Percentiles rank a stretch among this genome's conserved stretches.
phyloP scores from a whole-genome alignment of 2,113 vertebrate species.

The Haliaeetus leucogaster region DNA sequence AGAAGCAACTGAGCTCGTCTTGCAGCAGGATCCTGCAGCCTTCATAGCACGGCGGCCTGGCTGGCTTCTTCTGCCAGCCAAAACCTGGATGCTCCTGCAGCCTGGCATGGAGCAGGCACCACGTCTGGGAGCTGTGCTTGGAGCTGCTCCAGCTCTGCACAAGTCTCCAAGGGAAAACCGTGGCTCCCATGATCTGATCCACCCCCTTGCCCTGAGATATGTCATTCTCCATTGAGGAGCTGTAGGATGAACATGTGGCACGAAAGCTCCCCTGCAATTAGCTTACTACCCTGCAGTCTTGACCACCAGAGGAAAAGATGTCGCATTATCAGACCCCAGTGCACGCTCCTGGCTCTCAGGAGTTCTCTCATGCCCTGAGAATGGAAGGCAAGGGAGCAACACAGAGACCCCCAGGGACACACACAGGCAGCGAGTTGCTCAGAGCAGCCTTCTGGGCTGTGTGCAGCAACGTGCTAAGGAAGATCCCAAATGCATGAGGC shows the following conservation, averaged over 20 bases:
- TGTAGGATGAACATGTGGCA: not conserved
- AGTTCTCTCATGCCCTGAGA: not conserved
- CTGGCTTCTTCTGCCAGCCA: not conserved
- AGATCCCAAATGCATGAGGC: not conserved
- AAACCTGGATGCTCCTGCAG: not conserved
- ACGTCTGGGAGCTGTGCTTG: not conserved
- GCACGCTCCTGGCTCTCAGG: not conserved
- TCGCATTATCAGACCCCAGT: not conserved
- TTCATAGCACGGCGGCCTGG: not conserved
- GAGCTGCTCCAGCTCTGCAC: not conserved
- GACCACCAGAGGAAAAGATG: not conserved
- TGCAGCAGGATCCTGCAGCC: not conserved
- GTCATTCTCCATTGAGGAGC: not conserved
- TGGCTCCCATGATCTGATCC: not conserved
- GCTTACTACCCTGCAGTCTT: not conserved
- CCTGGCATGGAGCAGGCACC: not conserved
- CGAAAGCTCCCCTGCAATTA: not conserved
- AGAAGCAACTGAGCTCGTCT: not conserved
- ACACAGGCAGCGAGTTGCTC: not conserved
- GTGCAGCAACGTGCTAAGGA: not conserved
- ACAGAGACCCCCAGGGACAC: not conserved
- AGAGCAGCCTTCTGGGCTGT: not conserved
- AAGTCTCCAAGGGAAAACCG: not conserved
- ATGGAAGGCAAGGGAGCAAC: not conserved
- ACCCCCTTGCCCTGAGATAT: not conserved